phyloP scores from a whole-genome alignment of 2,888 invertebrate species.

The Drosophila testacea region DNA sequence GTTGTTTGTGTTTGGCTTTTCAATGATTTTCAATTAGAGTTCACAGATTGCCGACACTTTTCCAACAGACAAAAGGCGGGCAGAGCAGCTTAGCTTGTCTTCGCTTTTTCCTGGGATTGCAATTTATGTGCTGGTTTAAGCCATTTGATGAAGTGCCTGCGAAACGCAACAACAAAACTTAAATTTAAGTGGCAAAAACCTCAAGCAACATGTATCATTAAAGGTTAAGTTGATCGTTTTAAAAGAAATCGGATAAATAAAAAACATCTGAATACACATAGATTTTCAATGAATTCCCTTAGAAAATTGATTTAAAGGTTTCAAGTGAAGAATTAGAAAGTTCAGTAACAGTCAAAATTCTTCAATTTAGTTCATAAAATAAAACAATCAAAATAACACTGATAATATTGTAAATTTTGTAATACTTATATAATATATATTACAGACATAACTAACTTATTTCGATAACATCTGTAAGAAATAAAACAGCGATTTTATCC shows the following conservation, averaged over 20 bases:
- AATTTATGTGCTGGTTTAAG: constrained; percentile 58
- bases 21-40: constrained; percentile 79
- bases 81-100: constrained; percentile 49
- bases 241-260: not conserved
- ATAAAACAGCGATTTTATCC: no score
- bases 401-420: no score
- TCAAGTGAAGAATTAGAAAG: no score
- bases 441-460: no score
- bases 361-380: no score
- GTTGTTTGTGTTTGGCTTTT: constrained; percentile 53
- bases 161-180: not conserved
- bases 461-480: no score
- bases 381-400: no score
- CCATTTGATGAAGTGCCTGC: constrained; percentile 40
- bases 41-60: constrained; percentile 62
- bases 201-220: constrained; percentile 2
- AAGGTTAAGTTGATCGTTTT: not conserved
- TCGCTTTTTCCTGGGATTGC: constrained; percentile 34
- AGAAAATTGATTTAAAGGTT: no score
- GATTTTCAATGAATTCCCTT: no score
- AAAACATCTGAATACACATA: no score
- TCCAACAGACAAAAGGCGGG: constrained; percentile 37
- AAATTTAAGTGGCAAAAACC: constrained; percentile 4
- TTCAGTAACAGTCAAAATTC: no score
- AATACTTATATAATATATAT: no score